phyloP scores from a whole-genome alignment of 2,888 invertebrate species.

The Ornithoptera priamus region DNA sequence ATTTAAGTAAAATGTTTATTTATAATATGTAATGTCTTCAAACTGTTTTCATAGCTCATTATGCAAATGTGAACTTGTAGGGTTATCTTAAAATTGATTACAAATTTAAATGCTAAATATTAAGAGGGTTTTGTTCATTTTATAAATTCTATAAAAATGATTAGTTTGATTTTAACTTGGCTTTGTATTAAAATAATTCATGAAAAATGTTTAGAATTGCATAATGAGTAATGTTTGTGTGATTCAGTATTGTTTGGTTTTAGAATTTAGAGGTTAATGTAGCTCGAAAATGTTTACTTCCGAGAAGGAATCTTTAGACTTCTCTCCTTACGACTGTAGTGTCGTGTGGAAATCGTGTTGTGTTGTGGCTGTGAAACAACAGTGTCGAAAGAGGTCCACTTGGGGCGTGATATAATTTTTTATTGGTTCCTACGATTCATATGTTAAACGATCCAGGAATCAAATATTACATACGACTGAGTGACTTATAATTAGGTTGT shows the following conservation, averaged over 20 bases:
- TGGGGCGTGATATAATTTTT: slow-evolving; percentile 19
- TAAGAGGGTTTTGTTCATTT: too few species aligned
- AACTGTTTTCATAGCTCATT: slow-evolving; percentile 19
- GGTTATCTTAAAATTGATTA: too few species aligned
- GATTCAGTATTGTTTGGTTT: slow-evolving; percentile 56
- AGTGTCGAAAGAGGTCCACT: slow-evolving; percentile 38
- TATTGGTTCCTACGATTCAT: slow-evolving; percentile 49
- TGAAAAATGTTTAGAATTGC: background rate
- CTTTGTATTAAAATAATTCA: background rate
- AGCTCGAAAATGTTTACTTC: slow-evolving; percentile 20
- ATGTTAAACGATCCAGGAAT: slow-evolving; percentile 57
- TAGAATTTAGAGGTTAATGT: slow-evolving; percentile 34
- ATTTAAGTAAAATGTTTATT: slow-evolving; percentile 6
- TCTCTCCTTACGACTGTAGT: slow-evolving; percentile 36
- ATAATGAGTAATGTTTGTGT: slow-evolving; percentile 42
- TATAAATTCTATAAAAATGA: too few species aligned
- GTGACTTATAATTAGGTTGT: background rate
- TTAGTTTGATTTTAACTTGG: too few species aligned
- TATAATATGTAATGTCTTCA: background rate
- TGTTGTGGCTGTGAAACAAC: slow-evolving; percentile 67
- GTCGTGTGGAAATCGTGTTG: slow-evolving; percentile 48
- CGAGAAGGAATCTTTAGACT: background rate
- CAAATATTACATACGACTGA: slow-evolving; percentile 22
- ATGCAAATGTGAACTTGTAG: slow-evolving; percentile 16
- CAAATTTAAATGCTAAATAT: background rate